Evolutionary conservation across 2,888 invertebrate species (phyloP).

Genomic region (Eristalinus sepulchralis): DNA sequence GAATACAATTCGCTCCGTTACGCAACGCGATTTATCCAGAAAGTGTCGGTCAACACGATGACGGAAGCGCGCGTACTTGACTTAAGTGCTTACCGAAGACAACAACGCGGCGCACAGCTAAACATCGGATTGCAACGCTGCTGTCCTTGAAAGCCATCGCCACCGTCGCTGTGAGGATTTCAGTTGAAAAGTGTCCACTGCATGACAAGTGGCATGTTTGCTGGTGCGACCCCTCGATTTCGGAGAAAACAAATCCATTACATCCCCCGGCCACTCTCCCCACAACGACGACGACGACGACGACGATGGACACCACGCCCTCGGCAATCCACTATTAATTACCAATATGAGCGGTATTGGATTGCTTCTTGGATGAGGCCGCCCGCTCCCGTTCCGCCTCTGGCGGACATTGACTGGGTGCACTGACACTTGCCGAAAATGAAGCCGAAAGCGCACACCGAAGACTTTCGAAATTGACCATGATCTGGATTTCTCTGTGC

Average conservation of each 20-base stretch:
- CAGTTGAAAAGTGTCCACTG: neutral
- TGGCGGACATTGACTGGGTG: conserved; percentile 31
- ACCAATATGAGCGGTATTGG: neutral
- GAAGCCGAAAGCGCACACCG: neutral
- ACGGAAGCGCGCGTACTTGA: conserved; percentile 26
- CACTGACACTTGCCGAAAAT: conserved; percentile 33
- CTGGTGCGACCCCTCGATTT: neutral
- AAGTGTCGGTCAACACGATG: neutral
- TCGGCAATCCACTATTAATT: neutral
- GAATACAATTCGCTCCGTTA: neutral
- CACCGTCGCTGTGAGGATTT: conserved; percentile 17
- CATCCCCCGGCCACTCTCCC: neutral
- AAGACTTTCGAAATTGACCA: conserved; percentile 42
- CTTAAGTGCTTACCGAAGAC: neutral
- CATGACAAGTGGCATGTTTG: conserved; percentile 11
- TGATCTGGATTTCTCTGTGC: conserved; percentile 29
- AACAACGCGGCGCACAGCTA: too few species aligned
- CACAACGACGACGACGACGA: neutral
- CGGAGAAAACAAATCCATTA: conserved; percentile 1
- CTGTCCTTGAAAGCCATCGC: conserved; percentile 28
- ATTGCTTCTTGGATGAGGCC: neutral
- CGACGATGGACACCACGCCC: neutral
- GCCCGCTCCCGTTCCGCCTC: neutral
- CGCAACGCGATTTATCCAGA: conserved; percentile 24
- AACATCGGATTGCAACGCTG: conserved; percentile 1